Evolutionary conservation across 2,888 invertebrate genomes (phyloP), one percentile per base, ranked within the genome.

Genomic region (Chrysolina americana): DNA sequence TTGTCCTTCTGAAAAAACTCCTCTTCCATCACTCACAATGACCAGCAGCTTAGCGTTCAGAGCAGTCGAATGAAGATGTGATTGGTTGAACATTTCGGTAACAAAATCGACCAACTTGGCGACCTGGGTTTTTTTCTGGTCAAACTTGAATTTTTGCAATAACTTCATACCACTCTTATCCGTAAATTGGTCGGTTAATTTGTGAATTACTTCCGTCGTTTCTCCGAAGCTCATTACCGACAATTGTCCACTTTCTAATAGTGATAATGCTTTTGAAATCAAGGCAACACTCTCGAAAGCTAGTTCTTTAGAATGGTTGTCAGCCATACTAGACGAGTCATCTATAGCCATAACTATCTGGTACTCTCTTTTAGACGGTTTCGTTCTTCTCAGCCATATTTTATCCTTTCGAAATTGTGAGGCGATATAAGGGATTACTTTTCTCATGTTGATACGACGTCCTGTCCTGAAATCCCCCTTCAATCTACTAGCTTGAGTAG

Each of bases 391-490:
- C 83, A 99, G 86, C 99, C 99, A 99, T 84, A 99, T 99, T 87
- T 98, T 98, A 87, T 99, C 99, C 87, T 99, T 99, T 62, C 99
- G 92, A 89, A 98, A 99, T 88, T 99, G 96, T 76, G 98, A 98
- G 19, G 99, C 99, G 80, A 99, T 98, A 89, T 99, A 99, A 0
- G 99, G 97, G 85, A 99, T 98, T 70, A 99, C 95, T 86, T 96
- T 96, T 63, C 98, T 92, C 99, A 99, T 99, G 89, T 99, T 99
- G 68, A 99, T 95, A 9, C 99, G 92, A 76, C 97, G 95, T 0
- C 99, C 99, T 0, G 98, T 98, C 68, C 98, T 92, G 88, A 96
- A 99, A 88, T 99, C 99, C 21, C 99, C 99, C 89, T 92, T 96
- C 44, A 98, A 90, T 78, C 97, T 92, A 0, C 98, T 95, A 0